A percentile compares a stretch with the other conserved stretches of the same genome.
Conservation (phyloP, 2,888 invertebrate species). For the Ichneumoninae sp. region DNA sequence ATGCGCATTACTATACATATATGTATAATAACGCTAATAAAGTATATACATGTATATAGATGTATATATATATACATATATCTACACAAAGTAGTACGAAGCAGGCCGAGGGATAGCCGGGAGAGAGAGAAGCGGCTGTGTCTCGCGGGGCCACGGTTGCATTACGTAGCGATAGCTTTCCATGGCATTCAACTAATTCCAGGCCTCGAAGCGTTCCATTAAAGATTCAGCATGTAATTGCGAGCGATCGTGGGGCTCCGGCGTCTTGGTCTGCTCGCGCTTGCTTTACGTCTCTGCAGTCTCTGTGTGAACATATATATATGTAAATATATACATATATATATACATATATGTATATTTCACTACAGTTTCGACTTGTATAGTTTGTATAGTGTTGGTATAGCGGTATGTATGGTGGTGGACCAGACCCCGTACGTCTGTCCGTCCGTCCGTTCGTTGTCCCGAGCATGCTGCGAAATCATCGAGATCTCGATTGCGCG, state of each 20-base stretch:
- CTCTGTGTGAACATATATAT: too few species aligned
- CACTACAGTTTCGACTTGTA: slow-evolving; percentile 14
- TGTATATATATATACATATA: too few species aligned
- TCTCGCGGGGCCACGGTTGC: slow-evolving; percentile 74
- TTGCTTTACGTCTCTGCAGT: slow-evolving; percentile 18
- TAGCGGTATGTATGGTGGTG: slow-evolving; percentile 7
- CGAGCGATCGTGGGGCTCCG: slow-evolving; percentile 78
- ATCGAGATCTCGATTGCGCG: slow-evolving; percentile 68
- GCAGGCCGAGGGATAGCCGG: slow-evolving; percentile 24
- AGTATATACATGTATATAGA: slow-evolving; percentile 19
- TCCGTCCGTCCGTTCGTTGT: slow-evolving; percentile 50
- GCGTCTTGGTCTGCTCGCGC: slow-evolving; percentile 58
- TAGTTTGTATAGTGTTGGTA: background rate
- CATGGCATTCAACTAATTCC: slow-evolving; percentile 83
- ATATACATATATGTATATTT: background rate
- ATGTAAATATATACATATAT: too few species aligned
- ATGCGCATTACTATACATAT: slow-evolving; percentile 9
- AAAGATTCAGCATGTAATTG: slow-evolving; percentile 85
- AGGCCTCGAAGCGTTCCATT: slow-evolving; percentile 84
- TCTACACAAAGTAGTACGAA: background rate
- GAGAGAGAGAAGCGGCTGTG: slow-evolving; percentile 45
- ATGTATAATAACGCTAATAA: slow-evolving; percentile 32
- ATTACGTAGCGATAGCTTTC: slow-evolving; percentile 82
- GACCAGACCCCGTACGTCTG: slow-evolving; percentile 26
- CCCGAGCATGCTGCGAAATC: slow-evolving; percentile 60